Conservation (phyloP, 2,113 vertebrate species). For the Cyprinodon variegatus region DNA sequence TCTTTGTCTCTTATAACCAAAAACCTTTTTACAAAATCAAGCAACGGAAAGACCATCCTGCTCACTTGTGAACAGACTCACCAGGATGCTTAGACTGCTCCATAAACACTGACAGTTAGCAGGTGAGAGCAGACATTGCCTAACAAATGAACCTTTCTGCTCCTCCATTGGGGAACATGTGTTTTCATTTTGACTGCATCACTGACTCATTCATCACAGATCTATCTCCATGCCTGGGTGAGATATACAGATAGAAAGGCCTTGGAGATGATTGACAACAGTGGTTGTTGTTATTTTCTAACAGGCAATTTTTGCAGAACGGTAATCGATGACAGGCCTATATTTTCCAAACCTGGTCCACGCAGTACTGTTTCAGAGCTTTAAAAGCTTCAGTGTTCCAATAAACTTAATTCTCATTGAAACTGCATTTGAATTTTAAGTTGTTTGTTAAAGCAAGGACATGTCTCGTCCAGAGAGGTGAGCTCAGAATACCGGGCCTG, state of each 20-base stretch:
- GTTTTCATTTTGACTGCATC: conserved; percentile 30
- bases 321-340: neutral
- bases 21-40: too few relatives aligned
- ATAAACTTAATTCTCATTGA: neutral
- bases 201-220: conserved; percentile 58
- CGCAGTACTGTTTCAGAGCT: neutral
- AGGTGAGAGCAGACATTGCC: too few relatives aligned
- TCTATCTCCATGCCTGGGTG: conserved; percentile 19
- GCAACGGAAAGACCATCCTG: too few relatives aligned
- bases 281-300: conserved; percentile 29
- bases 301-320: conserved; percentile 25
- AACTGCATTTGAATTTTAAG: neutral
- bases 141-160: too few relatives aligned
- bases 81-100: too few relatives aligned
- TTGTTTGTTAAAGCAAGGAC: neutral
- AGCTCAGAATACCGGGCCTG: too few relatives aligned
- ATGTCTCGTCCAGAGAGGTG: neutral
- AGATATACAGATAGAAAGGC: neutral
- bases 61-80: too few relatives aligned
- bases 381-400: neutral
- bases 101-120: too few relatives aligned
- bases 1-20: too few relatives aligned
- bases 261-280: conserved; percentile 8
- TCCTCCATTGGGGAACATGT: neutral
- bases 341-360: neutral